Evolutionary conservation across 2,113 vertebrate genomes (phyloP).

Genomic region (Nothocercus julius): DNA sequence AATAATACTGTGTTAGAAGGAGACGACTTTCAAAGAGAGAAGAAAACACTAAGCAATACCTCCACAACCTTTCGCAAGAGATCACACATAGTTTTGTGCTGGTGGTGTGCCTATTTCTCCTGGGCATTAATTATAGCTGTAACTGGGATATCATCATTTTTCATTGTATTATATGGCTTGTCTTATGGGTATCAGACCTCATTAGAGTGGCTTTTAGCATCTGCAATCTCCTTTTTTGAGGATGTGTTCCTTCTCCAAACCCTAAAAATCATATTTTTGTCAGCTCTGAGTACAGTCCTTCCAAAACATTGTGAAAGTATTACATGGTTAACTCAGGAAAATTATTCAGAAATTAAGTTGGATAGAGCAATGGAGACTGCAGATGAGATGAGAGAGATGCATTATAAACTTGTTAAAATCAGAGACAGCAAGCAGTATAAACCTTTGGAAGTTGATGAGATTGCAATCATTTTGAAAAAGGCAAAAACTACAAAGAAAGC

Average conservation of each 20-base stretch:
- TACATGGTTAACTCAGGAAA: slow-evolving; percentile 41
- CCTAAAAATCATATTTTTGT: slow-evolving; percentile 10
- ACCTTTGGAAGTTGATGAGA: slow-evolving; percentile 47
- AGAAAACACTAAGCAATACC: not conserved
- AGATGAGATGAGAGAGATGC: not conserved
- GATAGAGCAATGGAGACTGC: not conserved
- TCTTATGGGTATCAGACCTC: slow-evolving; percentile 72
- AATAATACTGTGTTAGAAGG: fast-evolving
- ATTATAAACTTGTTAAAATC: not conserved
- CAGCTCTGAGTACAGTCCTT: not conserved
- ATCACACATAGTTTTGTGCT: fast-evolving
- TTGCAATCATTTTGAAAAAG: slow-evolving; percentile 46
- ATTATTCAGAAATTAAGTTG: slow-evolving; percentile 3
- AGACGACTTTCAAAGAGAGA: not conserved
- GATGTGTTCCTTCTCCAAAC: slow-evolving; percentile 62
- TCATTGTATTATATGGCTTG: slow-evolving; percentile 75
- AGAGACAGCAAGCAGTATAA: slow-evolving; percentile 33
- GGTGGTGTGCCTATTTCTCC: not conserved
- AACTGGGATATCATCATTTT: slow-evolving; percentile 40
- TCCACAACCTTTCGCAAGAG: not conserved
- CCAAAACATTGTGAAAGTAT: slow-evolving; percentile 56
- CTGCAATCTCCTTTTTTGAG: slow-evolving; percentile 52
- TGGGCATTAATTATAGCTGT: slow-evolving; percentile 63
- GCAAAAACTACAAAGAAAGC: slow-evolving; percentile 25
- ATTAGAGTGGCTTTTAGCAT: slow-evolving; percentile 73